A percentile compares a stretch with the other conserved stretches of the same genome.
phyloP scores from a whole-genome alignment of 2,797 vertebrate species.

The Allobates femoralis region DNA sequence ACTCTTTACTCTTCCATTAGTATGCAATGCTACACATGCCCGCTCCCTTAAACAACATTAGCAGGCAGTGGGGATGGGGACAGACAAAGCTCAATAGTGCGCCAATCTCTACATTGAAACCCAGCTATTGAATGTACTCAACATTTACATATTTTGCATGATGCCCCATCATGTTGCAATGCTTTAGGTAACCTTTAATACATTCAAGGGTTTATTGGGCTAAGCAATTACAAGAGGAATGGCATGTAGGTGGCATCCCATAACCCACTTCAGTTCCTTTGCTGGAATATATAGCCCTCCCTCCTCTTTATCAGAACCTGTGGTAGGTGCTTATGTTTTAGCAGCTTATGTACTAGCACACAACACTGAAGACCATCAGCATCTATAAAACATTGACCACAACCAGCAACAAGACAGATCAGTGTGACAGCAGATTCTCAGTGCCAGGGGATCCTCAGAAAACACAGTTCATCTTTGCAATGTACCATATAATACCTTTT shows the following conservation, averaged over 20 bases:
- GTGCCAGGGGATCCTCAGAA: background rate
- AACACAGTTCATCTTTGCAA: background rate
- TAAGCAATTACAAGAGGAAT: conserved; percentile 44
- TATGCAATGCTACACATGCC: conserved; percentile 57
- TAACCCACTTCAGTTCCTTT: conserved; percentile 25
- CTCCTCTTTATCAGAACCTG: background rate
- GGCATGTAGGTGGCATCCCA: conserved; percentile 56
- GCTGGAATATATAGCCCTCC: background rate
- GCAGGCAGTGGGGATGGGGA: conserved; percentile 51
- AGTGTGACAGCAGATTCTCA: conserved; percentile 5
- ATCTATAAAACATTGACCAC: conserved; percentile 24
- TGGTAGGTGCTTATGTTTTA: background rate
- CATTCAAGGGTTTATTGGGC: conserved; percentile 41
- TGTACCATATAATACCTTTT: background rate
- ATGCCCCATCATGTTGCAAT: conserved; percentile 42
- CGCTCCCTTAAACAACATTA: conserved; percentile 60
- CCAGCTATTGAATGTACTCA: conserved; percentile 53
- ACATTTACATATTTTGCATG: conserved; percentile 44
- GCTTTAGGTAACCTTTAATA: conserved; percentile 2
- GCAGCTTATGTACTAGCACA: background rate
- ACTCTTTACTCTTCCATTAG: conserved; percentile 62
- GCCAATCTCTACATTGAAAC: conserved; percentile 47
- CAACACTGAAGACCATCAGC: conserved; percentile 8
- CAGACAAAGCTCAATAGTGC: conserved; percentile 60
- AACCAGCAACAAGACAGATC: conserved; percentile 24